These are phyloP conservation scores for Hypotaenidia okinawae DNA, from an alignment of 2,797 vertebrate species.

Conservation along the genomic window DNA sequence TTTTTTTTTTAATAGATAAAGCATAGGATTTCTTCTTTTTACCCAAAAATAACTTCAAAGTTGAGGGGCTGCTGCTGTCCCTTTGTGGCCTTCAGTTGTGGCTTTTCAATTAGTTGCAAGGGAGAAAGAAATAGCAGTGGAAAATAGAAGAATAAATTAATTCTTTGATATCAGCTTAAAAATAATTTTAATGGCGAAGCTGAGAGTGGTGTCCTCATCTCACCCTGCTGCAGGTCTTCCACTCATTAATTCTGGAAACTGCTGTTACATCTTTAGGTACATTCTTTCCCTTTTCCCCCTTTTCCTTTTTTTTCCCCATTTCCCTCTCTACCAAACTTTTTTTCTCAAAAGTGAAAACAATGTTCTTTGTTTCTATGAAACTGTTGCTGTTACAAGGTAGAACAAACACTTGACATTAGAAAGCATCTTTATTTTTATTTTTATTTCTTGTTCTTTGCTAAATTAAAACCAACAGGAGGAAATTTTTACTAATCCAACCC, in stretches of 20 bases:
- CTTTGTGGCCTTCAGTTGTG: background rate
- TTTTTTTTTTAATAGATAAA: background rate
- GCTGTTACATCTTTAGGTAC: background rate
- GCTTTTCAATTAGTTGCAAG: background rate
- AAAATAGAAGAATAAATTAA: conserved; percentile 13
- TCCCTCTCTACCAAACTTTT: background rate
- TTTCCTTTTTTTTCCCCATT: background rate
- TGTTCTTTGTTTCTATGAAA: background rate
- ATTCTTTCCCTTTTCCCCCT: background rate
- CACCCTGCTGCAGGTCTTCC: background rate
- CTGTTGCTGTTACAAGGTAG: background rate
- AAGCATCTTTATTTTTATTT: background rate
- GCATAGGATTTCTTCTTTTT: background rate
- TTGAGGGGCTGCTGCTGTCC: background rate
- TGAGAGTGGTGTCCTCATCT: background rate
- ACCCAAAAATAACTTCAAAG: background rate
- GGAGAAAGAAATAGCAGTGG: background rate
- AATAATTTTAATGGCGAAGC: background rate
- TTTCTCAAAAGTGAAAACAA: background rate
- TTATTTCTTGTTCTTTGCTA: background rate
- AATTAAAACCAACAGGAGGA: background rate
- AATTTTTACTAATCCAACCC: background rate
- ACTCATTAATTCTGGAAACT: background rate
- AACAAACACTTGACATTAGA: background rate
- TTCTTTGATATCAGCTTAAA: background rate